Conservation (phyloP, 2,113 vertebrate genomes). For the Tursiops truncatus region DNA sequence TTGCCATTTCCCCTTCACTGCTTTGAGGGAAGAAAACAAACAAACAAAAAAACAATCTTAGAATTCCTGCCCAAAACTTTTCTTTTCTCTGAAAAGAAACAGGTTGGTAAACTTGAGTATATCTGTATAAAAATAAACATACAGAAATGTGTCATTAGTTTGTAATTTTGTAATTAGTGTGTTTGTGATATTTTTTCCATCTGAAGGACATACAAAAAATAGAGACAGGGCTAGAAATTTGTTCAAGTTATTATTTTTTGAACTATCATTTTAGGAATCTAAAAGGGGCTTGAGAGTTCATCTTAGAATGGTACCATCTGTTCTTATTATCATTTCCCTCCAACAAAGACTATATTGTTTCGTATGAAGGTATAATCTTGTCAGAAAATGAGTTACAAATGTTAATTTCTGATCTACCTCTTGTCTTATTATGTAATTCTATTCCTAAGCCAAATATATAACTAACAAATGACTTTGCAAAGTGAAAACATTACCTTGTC, state of each 20-base stretch:
- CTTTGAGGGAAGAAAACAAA: neutral
- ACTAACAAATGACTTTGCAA: constrained; percentile 46
- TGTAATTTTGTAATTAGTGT: constrained; percentile 3
- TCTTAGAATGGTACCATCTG: constrained; percentile 46
- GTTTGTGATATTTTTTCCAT: constrained; percentile 13
- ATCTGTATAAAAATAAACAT: constrained; percentile 6
- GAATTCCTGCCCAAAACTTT: neutral
- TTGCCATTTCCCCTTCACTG: neutral
- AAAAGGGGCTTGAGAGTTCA: constrained; percentile 36
- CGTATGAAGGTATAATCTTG: neutral
- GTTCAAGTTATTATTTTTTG: constrained; percentile 50
- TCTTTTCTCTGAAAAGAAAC: neutral
- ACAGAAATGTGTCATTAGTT: neutral
- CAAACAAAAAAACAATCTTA: neutral
- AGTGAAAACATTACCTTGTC: constrained; percentile 56
- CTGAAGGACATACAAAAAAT: neutral
- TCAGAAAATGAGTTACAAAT: constrained; percentile 62
- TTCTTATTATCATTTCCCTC: constrained; percentile 38
- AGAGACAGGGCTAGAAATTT: neutral
- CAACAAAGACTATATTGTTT: constrained; percentile 52
- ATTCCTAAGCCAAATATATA: constrained; percentile 60
- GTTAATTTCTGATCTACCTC: constrained; percentile 58
- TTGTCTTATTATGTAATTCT: constrained; percentile 11
- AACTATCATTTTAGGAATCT: constrained; percentile 35
- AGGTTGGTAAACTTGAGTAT: neutral